Conservation (phyloP, 2,888 invertebrate genomes). For the Brachylomia viminalis region DNA sequence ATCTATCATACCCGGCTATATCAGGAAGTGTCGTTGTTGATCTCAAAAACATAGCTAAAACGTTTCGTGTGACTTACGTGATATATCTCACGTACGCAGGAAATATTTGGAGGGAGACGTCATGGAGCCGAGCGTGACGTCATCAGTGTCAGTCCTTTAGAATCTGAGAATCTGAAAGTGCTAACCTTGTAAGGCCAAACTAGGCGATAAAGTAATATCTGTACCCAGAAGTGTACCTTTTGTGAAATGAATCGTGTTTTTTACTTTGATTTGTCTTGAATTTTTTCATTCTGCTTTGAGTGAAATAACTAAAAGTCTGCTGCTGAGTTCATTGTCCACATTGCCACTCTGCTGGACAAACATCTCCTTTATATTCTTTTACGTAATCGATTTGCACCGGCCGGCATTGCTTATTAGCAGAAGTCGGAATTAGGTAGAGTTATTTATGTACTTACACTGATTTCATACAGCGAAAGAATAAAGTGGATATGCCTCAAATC, state of each 20-base stretch:
- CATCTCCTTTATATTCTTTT: too few relatives aligned
- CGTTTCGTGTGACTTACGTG: conserved; percentile 39
- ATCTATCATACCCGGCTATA: not conserved
- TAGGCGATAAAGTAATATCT: conserved; percentile 30
- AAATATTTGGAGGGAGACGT: conserved; percentile 49
- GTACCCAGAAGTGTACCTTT: conserved; percentile 2
- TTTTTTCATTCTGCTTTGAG: not conserved
- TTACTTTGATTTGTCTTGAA: not conserved
- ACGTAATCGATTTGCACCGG: too few relatives aligned
- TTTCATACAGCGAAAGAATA: too few relatives aligned
- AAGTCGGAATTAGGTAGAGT: too few relatives aligned
- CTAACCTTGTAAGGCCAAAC: conserved; percentile 45
- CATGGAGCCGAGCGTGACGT: conserved; percentile 41
- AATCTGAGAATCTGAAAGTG: conserved; percentile 50
- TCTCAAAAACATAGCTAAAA: conserved; percentile 24
- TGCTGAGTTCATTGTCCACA: too few relatives aligned
- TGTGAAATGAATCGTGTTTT: not conserved
- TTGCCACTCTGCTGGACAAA: too few relatives aligned
- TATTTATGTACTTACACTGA: too few relatives aligned
- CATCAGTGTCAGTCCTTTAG: conserved; percentile 28
- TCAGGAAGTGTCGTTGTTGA: conserved; percentile 23
- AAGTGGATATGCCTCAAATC: too few relatives aligned
- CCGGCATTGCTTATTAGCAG: too few relatives aligned
- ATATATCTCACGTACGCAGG: conserved; percentile 64
- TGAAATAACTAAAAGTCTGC: too few relatives aligned